Evolutionary conservation across 1,140 invertebrate species (phyloP).

Genomic region (Bombus consobrinus): DNA sequence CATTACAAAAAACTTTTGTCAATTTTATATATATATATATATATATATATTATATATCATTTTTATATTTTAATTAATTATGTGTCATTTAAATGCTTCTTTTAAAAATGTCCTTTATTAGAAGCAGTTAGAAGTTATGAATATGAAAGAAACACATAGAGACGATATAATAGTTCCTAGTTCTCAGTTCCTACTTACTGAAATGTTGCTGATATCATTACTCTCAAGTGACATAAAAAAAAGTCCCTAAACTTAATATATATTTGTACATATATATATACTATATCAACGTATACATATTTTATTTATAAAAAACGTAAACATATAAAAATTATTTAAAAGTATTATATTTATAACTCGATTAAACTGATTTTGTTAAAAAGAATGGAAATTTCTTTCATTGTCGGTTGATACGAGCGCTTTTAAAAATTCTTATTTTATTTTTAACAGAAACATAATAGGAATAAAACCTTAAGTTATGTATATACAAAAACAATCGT

Average conservation of each 20-base stretch:
- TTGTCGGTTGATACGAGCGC: neutral
- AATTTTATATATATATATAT: neutral
- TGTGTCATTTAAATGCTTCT: neutral
- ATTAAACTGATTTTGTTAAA: neutral
- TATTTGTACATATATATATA: neutral
- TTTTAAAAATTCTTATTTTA: slow-evolving; percentile 41
- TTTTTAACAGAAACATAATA: slow-evolving; percentile 41
- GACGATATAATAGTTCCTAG: neutral
- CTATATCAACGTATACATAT: neutral
- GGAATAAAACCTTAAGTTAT: slow-evolving; percentile 32
- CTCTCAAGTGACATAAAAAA: neutral
- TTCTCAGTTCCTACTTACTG: neutral
- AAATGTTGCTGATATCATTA: neutral
- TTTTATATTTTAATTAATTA: neutral
- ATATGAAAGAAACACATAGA: neutral
- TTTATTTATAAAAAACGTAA: neutral
- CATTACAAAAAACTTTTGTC: neutral
- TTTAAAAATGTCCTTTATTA: neutral
- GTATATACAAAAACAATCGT: slow-evolving; percentile 35
- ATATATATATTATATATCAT: no score
- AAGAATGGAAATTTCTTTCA: neutral
- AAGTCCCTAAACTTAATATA: neutral
- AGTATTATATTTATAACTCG: neutral
- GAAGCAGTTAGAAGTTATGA: neutral
- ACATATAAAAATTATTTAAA: neutral